Conservation (phyloP, 2,888 invertebrate species). For the Exephanes ischioxanthus region DNA sequence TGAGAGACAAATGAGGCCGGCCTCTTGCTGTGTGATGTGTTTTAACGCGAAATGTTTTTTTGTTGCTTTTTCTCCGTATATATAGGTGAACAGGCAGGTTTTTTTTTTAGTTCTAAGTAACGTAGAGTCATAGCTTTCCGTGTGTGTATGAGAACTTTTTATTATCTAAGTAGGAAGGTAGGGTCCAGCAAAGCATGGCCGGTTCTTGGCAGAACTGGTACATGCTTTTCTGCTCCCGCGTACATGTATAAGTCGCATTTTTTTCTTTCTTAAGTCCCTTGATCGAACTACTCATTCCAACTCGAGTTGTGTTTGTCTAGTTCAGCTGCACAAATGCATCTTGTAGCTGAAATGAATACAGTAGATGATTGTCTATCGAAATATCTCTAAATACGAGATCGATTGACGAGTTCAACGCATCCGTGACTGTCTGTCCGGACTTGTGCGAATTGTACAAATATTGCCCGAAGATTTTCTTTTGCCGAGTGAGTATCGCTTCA, state of each 20-base stretch:
- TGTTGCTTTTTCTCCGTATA: background rate
- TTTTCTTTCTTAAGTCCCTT: background rate
- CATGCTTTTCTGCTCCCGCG: background rate
- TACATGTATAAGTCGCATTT: background rate
- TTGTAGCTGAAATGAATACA: no score
- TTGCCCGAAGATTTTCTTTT: no score
- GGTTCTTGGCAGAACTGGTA: background rate
- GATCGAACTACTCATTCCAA: no score
- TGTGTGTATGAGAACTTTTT: background rate
- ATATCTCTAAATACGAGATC: no score
- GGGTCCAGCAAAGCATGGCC: background rate
- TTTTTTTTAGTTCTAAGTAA: background rate
- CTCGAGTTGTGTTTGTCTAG: no score
- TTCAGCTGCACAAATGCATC: no score
- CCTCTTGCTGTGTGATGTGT: slow-evolving; percentile 8
- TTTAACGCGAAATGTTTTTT: background rate
- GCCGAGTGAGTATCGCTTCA: no score
- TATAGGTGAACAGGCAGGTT: slow-evolving; percentile 6
- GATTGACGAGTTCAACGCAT: no score
- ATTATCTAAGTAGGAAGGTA: background rate
- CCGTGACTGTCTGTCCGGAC: no score
- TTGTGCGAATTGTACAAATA: no score
- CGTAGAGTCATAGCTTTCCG: background rate
- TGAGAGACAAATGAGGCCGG: background rate
- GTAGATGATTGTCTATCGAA: no score